Percentiles rank a stretch among this genome's conserved stretches.
These are phyloP conservation scores for Anthopleura sola DNA, from an alignment of 64 coral and sea anemone species.

Conservation along the genomic window DNA sequence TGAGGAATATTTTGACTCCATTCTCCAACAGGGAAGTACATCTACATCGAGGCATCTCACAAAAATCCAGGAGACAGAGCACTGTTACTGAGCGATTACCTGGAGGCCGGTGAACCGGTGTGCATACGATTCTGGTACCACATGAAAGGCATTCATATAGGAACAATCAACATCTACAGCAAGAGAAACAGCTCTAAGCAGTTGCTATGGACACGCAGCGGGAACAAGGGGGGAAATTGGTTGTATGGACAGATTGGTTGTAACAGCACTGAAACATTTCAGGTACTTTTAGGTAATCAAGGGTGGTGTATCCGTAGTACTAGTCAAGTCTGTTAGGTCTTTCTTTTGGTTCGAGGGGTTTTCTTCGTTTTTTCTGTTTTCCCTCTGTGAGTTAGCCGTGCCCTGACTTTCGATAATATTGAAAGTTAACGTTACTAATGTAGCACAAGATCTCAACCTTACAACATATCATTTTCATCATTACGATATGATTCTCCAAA, in stretches of 20 bases:
- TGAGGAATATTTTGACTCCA: background rate
- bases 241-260: constrained; percentile 39
- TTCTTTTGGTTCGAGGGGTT: no score
- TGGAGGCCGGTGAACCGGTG: background rate
- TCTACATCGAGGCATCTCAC: constrained; percentile 51
- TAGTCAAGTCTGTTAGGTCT: no score
- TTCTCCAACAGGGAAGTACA: constrained; percentile 22
- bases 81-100: background rate
- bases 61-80: background rate
- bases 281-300: background rate
- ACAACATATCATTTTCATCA: no score
- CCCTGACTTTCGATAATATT: no score
- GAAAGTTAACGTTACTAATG: no score
- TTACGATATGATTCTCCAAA: no score
- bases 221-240: constrained; percentile 32
- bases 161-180: constrained; percentile 36
- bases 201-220: constrained; percentile 24
- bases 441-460: no score
- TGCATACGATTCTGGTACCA: constrained; percentile 66
- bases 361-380: no score
- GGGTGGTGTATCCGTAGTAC: no score
- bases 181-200: constrained; percentile 11
- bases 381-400: no score
- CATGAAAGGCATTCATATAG: constrained; percentile 45
- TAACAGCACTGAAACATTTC: constrained; percentile 17